Evolutionary conservation across 2,888 invertebrate genomes (phyloP), one percentile per base, ranked within the genome.

Genomic region (Agrotis clavis): DNA sequence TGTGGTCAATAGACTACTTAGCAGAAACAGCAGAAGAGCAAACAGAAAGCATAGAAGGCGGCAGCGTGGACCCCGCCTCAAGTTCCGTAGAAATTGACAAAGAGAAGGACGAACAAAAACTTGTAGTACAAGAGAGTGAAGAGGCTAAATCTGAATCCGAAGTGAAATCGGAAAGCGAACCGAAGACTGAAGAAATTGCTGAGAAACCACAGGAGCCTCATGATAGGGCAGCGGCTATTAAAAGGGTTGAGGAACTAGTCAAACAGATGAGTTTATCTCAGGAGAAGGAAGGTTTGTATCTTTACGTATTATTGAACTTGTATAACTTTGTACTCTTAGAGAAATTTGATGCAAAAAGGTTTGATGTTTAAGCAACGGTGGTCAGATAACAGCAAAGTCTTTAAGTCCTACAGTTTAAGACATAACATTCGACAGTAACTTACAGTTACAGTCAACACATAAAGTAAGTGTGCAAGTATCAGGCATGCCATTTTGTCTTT

Each of bases 1-100:
- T 99, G 99, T 99, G 99, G 99, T 99, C 99, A 14, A 97, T 99
- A 90, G 99, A 99, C 92, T 99, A 99, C 92, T 98, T 99, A 61
- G 88, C 96, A 79, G 93, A 94, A 83, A 89, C 92, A 77, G 95
- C 96, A 73, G 95, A 97, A 6, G 94, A 92, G 53, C 96, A 96
- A 48, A 90, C 92, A 59, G 97, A 96, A 74, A 97, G 96, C 57
- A 90, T 92, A 69, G 96, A 96, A 57, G 94, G 86, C 0, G 84
- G 83, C 1, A 93, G 91, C 73, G 77, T 91, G 2, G 94, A 93
- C 16, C 90, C 95, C 0, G 87, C 90, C 3, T 83, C 91, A 1
- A 90, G 82, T 63, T 94, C 93, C 25, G 86, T 93, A 63, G 96
- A 95, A 59, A 77, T 83, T 1, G 91, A 91, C 1, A 90, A 89